Base-by-base conservation (phyloP, 2,888 invertebrate genomes). In the Drosophila algonquin region DNA sequence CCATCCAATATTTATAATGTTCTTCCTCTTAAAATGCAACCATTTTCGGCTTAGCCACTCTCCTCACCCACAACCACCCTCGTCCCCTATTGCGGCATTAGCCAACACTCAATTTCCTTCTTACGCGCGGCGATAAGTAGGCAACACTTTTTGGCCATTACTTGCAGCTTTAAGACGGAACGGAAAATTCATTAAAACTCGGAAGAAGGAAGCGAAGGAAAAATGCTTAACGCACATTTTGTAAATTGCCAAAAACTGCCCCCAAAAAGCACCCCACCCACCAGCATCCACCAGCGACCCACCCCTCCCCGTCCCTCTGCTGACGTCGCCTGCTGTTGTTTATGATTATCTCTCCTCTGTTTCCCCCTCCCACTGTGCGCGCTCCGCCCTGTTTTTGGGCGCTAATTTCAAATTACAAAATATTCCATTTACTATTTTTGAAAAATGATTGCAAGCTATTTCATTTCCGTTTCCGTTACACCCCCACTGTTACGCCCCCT, bases 391-490 rank as follows among this genome's bases (percentile, higher is more conserved):
- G 70, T 55, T 71, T 71, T 53, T 45, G 6, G 6, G 78, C 82
- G 84, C 84, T 82, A 87, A 81, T 87, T 87, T 77, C 72, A 86
- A 89, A 82, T 85, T 89, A 86, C 69, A 75, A 87, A 89, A 88
- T 89, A 81, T 83, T 86, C 80, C 88, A 88, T 88, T 89, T 80
- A 84, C 82, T 84, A 89, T 89, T 90, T 89, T 87, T 89, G 86
- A 87, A 88, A 90, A 90, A 90, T 88, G 83, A 89, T 89, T 89
- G 89, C 88, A 69, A 86, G 88, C 88, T 81, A 89, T 89, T 89
- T 89, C 84, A 89, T 90, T 89, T 90, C 90, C 89, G 79, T 59
- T 78, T 77, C 69, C 67, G 65, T 51, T 52, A 68, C 67, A 46
- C 68, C 67, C 73, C 65, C 57, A 10, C 48, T 30, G 60, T 8